A percentile compares a stretch with the other conserved stretches of the same genome.
Evolutionary conservation across 2,113 vertebrate species (phyloP).

Genomic region (Oncorhynchus keta): DNA sequence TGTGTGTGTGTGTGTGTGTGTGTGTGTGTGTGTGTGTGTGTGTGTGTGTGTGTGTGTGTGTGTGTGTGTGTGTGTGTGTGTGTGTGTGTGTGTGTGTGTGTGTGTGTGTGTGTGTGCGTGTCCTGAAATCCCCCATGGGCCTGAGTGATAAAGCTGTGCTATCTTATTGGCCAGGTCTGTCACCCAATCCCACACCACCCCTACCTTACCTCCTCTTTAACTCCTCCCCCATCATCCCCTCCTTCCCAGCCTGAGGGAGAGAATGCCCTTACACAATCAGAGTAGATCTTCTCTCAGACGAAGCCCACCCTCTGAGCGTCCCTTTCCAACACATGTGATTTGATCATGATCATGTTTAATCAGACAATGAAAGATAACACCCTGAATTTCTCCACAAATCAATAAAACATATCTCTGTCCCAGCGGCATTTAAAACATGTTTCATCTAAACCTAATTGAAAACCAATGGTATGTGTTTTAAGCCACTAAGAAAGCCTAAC

Average conservation of each 20-base stretch:
- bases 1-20: constrained; percentile 29
- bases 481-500: no score
- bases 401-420: no score
- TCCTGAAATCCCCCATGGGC: neutral
- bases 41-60: constrained; percentile 3
- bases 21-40: constrained; percentile 11
- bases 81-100: no score
- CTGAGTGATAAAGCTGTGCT: constrained; percentile 4
- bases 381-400: neutral
- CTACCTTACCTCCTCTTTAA: constrained; percentile 18
- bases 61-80: neutral
- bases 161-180: neutral
- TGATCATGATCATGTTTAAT: neutral
- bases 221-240: neutral
- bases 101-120: no score
- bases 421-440: neutral
- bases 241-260: neutral
- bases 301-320: no score
- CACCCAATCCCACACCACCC: constrained; percentile 20
- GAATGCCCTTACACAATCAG: neutral
- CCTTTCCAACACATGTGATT: neutral
- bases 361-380: neutral
- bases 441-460: constrained; percentile 10
- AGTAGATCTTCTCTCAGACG: no score
- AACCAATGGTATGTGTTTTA: no score